Evolutionary conservation across 2,888 invertebrate genomes (phyloP), one percentile per base, ranked within the genome.

Genomic region (Proisotoma minuta): DNA sequence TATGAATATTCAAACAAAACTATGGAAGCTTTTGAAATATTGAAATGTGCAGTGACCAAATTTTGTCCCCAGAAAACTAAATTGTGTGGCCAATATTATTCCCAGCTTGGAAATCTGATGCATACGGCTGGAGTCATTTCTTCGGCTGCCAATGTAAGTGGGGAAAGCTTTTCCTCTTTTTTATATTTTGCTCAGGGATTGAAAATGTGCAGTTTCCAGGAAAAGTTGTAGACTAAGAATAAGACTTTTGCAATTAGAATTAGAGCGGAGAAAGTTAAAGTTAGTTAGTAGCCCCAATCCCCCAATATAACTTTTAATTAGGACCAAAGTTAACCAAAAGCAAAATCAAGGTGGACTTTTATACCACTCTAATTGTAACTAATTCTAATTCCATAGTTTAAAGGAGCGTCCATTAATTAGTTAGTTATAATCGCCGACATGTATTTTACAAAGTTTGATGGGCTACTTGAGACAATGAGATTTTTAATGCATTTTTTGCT

Each of bases 91-190:
- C 66, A 69, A 57, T 71, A 67, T 62, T 69, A 71, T 51, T 66
- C 67, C 49, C 69, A 69, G 28, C 57, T 71, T 60, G 71, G 71
- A 61, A 71, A 71, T 64, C 59, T 71, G 23, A 69, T 69, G 69
- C 71, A 71, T 60, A 71, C 64, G 3, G 63, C 65, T 20, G 71
- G 69, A 58, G 69, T 69, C 28, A 54, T 71, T 47, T 48, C 59
- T 23, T 69, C 67, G 27, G 71, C 71, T 39, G 67, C 67, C 22
- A 63, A 71, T 60, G 71, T 71, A 62, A 67, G 71, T 59, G 28
- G 39, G n/a, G n/a, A n/a, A n/a, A n/a, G n/a, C 43, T 20, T 12
- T 4, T n/a, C 43, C 43, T 43, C 34, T 43, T 5, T 43, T 5
- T 43, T 43, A 43, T n/a, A n/a, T n/a, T n/a, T n/a, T n/a, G n/a